These are phyloP conservation scores for Synanceia verrucosa DNA, from an alignment of 2,797 vertebrate genomes.

Conservation along the genomic window DNA sequence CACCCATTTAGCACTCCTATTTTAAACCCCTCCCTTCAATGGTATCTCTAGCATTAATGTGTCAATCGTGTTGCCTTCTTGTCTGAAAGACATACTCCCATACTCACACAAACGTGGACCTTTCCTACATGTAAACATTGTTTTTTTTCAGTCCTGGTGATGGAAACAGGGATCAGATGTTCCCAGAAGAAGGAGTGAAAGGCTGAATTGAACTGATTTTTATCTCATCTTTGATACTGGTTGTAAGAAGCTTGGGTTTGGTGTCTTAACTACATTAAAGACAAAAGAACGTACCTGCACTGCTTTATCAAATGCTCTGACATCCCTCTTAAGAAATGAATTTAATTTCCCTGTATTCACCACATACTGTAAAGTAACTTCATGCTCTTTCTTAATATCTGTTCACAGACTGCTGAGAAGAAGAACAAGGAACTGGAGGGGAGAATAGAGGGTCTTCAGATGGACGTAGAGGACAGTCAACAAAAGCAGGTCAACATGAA, in stretches of 20 bases:
- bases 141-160: neutral
- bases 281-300: neutral
- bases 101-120: neutral
- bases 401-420: constrained; percentile 86
- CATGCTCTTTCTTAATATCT: neutral
- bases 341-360: neutral
- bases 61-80: constrained; percentile 51
- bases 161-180: neutral
- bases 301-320: neutral
- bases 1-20: constrained; percentile 60
- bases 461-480: constrained; percentile 89
- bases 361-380: neutral
- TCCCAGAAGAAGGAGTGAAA: neutral
- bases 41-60: constrained; percentile 56
- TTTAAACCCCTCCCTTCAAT: constrained; percentile 61
- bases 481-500: constrained; percentile 92
- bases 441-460: constrained; percentile 85
- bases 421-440: constrained; percentile 90
- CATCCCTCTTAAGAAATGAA: neutral
- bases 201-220: neutral
- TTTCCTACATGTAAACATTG: neutral
- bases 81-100: constrained; percentile 36
- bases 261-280: neutral
- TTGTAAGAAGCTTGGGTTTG: constrained; percentile 4
- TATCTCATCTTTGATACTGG: neutral